A percentile compares a stretch with the other conserved stretches of the same genome.
Conservation (phyloP, 2,113 vertebrate species). For the Lates calcarifer region DNA sequence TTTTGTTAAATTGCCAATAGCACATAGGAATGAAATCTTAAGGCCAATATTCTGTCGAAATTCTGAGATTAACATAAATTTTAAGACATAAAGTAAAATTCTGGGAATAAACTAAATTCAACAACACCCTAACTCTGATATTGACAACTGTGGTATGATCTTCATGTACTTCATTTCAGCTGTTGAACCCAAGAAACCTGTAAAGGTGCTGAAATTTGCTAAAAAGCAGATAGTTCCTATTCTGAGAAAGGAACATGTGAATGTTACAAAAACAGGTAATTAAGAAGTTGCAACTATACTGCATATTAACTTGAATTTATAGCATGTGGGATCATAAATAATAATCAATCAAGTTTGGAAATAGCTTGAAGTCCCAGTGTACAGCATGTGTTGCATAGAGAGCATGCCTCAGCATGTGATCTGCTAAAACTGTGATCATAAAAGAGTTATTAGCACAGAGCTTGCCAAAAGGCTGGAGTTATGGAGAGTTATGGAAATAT, state of each 20-base stretch:
- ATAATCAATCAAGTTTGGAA: background rate
- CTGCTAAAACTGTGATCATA: background rate
- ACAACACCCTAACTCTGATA: background rate
- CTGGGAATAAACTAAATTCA: background rate
- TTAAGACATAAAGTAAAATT: background rate
- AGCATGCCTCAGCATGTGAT: background rate
- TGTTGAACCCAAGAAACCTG: constrained; percentile 37
- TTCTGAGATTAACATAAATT: background rate
- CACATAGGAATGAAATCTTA: background rate
- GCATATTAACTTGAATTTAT: background rate
- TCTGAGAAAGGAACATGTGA: constrained; percentile 42
- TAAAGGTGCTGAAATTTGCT: constrained; percentile 20
- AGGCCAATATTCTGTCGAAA: background rate
- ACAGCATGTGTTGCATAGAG: background rate
- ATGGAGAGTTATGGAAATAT: too few relatives aligned
- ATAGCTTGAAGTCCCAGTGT: background rate
- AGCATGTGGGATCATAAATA: background rate
- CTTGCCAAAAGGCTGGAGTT: background rate
- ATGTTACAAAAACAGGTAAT: constrained; percentile 58
- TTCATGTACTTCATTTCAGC: constrained; percentile 16
- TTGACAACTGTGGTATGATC: background rate
- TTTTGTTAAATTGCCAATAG: background rate
- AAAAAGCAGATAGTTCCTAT: constrained; percentile 30
- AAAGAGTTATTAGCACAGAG: background rate
- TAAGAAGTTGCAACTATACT: background rate